A percentile compares a stretch with the other conserved stretches of the same genome.
Conservation (phyloP, 2,797 vertebrate species). For the Buphagus erythrorhynchus region DNA sequence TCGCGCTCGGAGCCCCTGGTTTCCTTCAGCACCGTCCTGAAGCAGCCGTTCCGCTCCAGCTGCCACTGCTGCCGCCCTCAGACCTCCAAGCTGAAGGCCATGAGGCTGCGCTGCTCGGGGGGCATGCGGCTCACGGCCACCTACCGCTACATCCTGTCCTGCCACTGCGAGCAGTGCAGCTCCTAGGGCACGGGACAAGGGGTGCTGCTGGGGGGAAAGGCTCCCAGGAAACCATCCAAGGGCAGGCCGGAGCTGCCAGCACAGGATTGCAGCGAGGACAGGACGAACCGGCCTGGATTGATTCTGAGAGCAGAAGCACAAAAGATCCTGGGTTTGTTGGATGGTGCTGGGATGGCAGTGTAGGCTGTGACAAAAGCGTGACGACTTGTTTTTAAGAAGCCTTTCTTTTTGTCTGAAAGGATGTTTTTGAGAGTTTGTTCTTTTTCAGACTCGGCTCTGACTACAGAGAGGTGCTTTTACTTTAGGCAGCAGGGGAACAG, state of each 20-base stretch:
- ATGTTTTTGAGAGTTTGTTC: constrained; percentile 58
- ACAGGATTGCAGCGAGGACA: background rate
- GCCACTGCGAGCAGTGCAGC: constrained; percentile 95
- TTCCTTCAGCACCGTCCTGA: constrained; percentile 94
- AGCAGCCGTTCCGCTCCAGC: constrained; percentile 93
- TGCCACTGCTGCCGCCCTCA: constrained; percentile 96
- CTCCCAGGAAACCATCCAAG: background rate
- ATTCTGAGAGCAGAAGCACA: background rate
- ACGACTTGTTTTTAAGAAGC: constrained; percentile 51
- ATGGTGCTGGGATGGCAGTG: background rate
- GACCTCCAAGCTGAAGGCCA: constrained; percentile 96
- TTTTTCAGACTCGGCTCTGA: constrained; percentile 47
- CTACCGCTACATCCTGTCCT: constrained; percentile 97
- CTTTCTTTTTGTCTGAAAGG: constrained; percentile 62
- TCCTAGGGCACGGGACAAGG: constrained; percentile 63
- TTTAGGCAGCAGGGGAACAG: constrained; percentile 3
- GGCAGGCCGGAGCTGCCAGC: background rate
- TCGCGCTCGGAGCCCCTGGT: constrained; percentile 95
- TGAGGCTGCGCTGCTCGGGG: constrained; percentile 90
- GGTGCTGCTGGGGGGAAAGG: background rate
- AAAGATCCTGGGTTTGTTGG: background rate
- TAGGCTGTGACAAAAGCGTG: background rate
- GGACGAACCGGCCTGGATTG: background rate
- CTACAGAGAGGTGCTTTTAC: background rate
- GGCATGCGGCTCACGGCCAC: constrained; percentile 94